Percentiles rank a stretch among this genome's conserved stretches.
phyloP scores from a whole-genome alignment of 2,888 invertebrate genomes.

The Agapostemon virescens region DNA sequence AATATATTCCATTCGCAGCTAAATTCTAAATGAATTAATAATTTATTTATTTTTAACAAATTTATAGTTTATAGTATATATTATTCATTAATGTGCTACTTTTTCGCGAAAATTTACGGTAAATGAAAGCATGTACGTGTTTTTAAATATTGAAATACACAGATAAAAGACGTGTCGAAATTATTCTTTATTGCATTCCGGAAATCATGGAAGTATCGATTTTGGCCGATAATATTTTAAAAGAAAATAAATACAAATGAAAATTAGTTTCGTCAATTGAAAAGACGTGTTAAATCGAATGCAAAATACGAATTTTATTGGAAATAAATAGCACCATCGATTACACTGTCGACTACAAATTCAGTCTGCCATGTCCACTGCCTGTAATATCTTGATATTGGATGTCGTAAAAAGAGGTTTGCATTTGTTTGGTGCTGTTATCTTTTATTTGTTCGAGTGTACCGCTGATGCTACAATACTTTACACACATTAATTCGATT shows the following conservation, averaged over 20 bases:
- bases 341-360: background rate
- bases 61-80: background rate
- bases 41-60: background rate
- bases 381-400: background rate
- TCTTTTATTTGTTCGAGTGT: background rate
- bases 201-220: background rate
- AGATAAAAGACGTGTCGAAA: background rate
- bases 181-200: background rate
- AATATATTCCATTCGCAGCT: background rate
- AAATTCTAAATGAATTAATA: background rate
- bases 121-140: background rate
- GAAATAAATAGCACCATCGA: background rate
- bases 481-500: background rate
- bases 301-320: background rate
- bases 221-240: background rate
- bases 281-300: background rate
- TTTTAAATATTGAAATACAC: background rate
- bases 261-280: background rate
- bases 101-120: background rate
- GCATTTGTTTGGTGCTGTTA: background rate
- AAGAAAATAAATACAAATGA: background rate
- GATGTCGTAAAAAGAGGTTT: background rate
- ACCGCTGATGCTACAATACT: background rate
- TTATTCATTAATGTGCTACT: background rate
- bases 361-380: background rate